phyloP scores from a whole-genome alignment of 1,140 invertebrate species.

The Drosophila ohnishii region DNA sequence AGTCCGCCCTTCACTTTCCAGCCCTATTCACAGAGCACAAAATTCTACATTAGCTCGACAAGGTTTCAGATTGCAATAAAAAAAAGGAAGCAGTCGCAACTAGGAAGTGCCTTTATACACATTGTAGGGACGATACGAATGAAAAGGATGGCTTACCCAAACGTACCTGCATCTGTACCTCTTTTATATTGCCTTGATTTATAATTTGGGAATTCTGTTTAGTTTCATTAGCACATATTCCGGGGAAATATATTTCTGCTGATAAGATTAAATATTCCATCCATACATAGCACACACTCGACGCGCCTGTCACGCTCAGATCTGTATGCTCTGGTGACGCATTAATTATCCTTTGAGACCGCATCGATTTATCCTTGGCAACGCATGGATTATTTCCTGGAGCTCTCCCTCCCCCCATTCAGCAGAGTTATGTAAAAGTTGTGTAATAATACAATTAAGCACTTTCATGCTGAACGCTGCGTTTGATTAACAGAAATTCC shows the following conservation, averaged over 20 bases:
- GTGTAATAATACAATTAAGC: constrained; percentile 78
- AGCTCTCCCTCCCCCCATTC: not conserved
- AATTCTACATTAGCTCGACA: constrained; percentile 69
- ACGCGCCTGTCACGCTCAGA: constrained; percentile 57
- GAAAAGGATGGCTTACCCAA: not conserved
- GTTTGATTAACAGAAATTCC: constrained; percentile 75
- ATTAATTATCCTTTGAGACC: constrained; percentile 77
- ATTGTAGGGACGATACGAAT: not conserved
- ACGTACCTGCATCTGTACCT: not conserved
- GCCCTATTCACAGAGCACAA: constrained; percentile 25
- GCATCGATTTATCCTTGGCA: constrained; percentile 67
- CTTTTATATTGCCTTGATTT: constrained; percentile 4
- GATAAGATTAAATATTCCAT: constrained; percentile 2
- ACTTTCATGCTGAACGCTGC: constrained; percentile 71
- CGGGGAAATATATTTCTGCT: not conserved
- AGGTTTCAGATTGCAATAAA: constrained; percentile 69
- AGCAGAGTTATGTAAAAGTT: constrained; percentile 48
- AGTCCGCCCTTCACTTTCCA: not conserved
- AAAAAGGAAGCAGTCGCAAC: constrained; percentile 19
- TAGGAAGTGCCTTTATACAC: constrained; percentile 12
- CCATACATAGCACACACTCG: not conserved
- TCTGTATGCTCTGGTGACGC: constrained; percentile 42
- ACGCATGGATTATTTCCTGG: constrained; percentile 60
- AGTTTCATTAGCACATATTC: not conserved
- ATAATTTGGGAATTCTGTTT: constrained; percentile 6